Evolutionary conservation across 2,888 invertebrate genomes (phyloP), one percentile per base, ranked within the genome.

Genomic region (Caenorhabditis sp.): DNA sequence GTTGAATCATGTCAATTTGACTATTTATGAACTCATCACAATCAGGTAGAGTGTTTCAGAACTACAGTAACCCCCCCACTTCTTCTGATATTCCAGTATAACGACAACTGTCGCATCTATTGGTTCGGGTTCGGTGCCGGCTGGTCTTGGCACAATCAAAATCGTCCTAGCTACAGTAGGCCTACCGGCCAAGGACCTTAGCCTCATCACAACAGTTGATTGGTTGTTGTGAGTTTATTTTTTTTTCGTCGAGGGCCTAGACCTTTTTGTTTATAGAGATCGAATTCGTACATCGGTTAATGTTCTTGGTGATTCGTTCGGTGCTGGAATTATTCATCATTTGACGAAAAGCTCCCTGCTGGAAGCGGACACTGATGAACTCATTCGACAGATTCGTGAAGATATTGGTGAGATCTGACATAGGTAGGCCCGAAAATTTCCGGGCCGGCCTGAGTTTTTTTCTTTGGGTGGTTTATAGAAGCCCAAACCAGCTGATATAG

Each of bases 11-110:
- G 91, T 94, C 70, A 91, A 92, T 50, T 92, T 96, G 89, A 92
- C 93, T 21, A 92, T 95, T 77, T 94, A 95, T 36, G 93, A 94
- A 88, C 92, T 95, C 79, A 91, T 97, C 71, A 94, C 95, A 68
- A 93, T 72, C 37, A 31, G 31, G 31, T 31, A 31, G 10, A 31
- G 31, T n/a, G n/a, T n/a, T n/a, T n/a, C n/a, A n/a, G n/a, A n/a
- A n/a, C n/a, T n/a, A n/a, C n/a, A n/a, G n/a, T n/a, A n/a, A n/a
- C n/a, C n/a, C n/a, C n/a, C n/a, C n/a, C n/a, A n/a, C n/a, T n/a
- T n/a, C n/a, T n/a, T n/a, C n/a, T n/a, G n/a, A n/a, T n/a, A 53
- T n/a, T 31, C 10, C 31, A 90, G 90, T 83, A 87, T 92, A 78
- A 92, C 92, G 49, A 92, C 92, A 12, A 92, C 92, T 6, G 89